Conservation (phyloP, 2,113 vertebrate genomes). For the Alexandromys fortis region DNA sequence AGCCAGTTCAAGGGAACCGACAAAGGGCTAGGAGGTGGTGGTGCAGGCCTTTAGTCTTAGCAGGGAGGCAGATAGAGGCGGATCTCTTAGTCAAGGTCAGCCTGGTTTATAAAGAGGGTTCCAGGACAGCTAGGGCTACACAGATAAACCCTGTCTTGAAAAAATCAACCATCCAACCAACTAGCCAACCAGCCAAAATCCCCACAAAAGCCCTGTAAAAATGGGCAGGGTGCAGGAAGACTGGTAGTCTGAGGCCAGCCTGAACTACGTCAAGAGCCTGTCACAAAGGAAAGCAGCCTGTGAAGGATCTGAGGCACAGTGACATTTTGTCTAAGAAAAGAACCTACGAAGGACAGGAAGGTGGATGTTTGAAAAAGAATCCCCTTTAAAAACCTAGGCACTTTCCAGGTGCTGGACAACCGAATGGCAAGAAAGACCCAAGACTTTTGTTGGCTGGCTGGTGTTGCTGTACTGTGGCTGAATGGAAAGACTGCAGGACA, state of each 20-base stretch:
- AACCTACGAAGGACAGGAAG: background rate
- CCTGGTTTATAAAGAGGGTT: background rate
- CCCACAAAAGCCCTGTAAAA: background rate
- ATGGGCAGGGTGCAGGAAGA: background rate
- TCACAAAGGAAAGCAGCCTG: background rate
- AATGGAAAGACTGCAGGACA: background rate
- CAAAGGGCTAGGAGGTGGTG: background rate
- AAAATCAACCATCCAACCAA: background rate
- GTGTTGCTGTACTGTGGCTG: background rate
- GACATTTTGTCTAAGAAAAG: background rate
- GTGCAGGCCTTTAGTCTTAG: background rate
- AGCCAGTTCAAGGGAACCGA: background rate
- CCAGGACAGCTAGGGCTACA: background rate
- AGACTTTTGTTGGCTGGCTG: background rate
- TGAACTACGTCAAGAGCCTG: background rate
- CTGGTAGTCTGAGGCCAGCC: background rate
- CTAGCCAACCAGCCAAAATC: background rate
- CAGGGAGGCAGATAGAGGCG: background rate
- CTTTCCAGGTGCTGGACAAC: background rate
- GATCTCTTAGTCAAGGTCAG: background rate
- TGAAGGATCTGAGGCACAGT: background rate
- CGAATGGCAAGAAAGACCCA: background rate
- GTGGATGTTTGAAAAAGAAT: background rate
- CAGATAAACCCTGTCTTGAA: background rate
- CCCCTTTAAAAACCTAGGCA: background rate